Conservation (phyloP, 2,888 invertebrate genomes). For the Sabellastarte sp. region DNA sequence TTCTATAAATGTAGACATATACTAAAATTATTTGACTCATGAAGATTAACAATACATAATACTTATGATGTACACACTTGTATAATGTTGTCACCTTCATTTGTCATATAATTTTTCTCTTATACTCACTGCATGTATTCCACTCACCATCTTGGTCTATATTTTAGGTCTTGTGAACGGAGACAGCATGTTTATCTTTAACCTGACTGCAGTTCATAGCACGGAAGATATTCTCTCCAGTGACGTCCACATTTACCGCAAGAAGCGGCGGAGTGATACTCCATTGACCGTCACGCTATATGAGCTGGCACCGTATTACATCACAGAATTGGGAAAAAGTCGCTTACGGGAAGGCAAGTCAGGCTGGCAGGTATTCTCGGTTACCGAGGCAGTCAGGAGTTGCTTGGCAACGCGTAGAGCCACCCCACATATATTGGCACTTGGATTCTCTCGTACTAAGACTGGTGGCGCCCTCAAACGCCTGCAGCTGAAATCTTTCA, state of each 20-base stretch:
- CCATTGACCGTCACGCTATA: slow-evolving; percentile 34
- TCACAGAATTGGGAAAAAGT: slow-evolving; percentile 35
- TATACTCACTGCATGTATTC: too few relatives aligned
- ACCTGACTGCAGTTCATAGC: slow-evolving; percentile 51
- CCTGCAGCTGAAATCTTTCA: slow-evolving; percentile 42
- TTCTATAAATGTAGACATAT: too few relatives aligned
- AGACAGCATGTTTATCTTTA: slow-evolving; percentile 57
- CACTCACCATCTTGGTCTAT: too few relatives aligned
- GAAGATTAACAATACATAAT: too few relatives aligned
- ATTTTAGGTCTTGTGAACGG: slow-evolving; percentile 53
- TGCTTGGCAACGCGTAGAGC: slow-evolving; percentile 37
- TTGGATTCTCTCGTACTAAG: slow-evolving; percentile 39
- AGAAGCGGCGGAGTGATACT: slow-evolving; percentile 21
- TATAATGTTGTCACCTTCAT: too few relatives aligned
- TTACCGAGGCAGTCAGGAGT: slow-evolving; percentile 29
- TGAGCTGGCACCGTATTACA: slow-evolving; percentile 41
- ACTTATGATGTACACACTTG: too few relatives aligned
- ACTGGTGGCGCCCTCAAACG: background rate
- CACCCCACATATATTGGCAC: slow-evolving; percentile 42
- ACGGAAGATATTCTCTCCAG: slow-evolving; percentile 54
- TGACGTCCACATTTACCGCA: slow-evolving; percentile 57
- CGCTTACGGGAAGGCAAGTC: slow-evolving; percentile 24
- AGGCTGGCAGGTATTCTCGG: slow-evolving; percentile 10
- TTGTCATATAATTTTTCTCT: too few relatives aligned
- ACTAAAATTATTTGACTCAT: too few relatives aligned